Base-by-base conservation (phyloP, 2,797 vertebrate genomes). In the Astyanax mexicanus region DNA sequence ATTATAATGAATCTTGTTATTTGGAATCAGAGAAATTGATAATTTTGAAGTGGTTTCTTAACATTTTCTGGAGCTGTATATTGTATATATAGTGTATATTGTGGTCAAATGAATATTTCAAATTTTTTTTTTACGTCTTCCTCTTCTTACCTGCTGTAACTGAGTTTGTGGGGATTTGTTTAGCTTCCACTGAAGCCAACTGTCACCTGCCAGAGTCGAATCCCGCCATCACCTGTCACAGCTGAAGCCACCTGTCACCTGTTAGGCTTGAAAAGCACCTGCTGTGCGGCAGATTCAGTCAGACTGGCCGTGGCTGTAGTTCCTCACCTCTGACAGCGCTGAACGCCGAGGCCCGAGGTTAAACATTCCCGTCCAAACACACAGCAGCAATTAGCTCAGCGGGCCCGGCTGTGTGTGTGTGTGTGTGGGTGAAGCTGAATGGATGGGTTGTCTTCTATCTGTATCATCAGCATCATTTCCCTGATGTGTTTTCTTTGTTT, bases 321-420 rank as follows among this genome's bases (percentile, higher is more conserved):
- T 25, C 21, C 21, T 52, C 49, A 52, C 49, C 49, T 52, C 49
- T 23, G 21, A 52, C 49, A 23, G 49, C 12, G 21, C 49, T 61
- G 29, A 58, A 35, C n/a, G 17, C 32, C 58, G 55, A 23, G 15
- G 54, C 49, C 38, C 25, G 51, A 74, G 61, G 54, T 49, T 68
- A 75, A 67, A 58, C 15, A 32, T 58, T 13, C 32, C 27, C 65
- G 62, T 45, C 12, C 2, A 1, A 25, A 58, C 27, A 58, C 27
- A 35, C 27, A n/a, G 44, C 17, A 27, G 21, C 45, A 64, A 52
- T 52, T 62, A 62, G 38, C 21, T 27, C 32, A 38, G 32, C 70
- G 51, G 19, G 19, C 19, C 40, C 21, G n/a, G 69, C 6, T 37
- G 32, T 49, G 5, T 60, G 69, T 47, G 54, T 64, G 69, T 73